Base-by-base conservation (phyloP, 2,888 invertebrate genomes). In the Meiosimyza decipiens region DNA sequence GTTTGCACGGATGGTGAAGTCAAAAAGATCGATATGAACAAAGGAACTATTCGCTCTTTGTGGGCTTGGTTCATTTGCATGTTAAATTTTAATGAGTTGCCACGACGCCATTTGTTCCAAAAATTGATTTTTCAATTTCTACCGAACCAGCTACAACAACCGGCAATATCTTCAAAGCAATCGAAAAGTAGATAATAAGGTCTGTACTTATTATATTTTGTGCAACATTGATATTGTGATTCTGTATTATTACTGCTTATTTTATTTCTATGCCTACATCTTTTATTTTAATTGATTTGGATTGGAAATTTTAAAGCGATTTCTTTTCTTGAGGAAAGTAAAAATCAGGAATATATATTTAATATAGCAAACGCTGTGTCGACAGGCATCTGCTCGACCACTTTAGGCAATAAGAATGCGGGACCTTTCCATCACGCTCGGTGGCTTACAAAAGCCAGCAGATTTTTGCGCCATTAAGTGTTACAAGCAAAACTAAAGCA, bases 61-160 rank as follows among this genome's bases (percentile, higher is more conserved):
- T 73, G 65, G 15, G 62, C 13, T 57, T 71, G 67, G 67, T 62
- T 68, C 51, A 64, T 74, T 54, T 74, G 69, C 52, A 49, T 71
- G 51, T 49, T 72, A 40, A 63, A 74, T 55, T 71, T 71, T 57
- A 74, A 74, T 69, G 72, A 74, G 49, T 50, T 63, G 52, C 71
- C 68, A 49, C 57, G 69, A 64, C 71, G 71, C 18, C 71, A 73
- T 52, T 67, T 66, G 47, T 65, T 57, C 52, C 40, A 40, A 40
- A 40, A 22, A 22, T 18, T 16, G 57, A 57, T 57, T 57, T 22
- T 57, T 57, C 57, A 28, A 13, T 55, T 55, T 5, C 55, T 18
- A 18, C 55, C 22, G 55, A 18, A 55, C 55, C 22, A 55, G 16
- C 55, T 55, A 55, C 6, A 40, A 40, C 40, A 0, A 40, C 9